Evolutionary conservation across 2,888 invertebrate species (phyloP).

Genomic region (Acholoe squamosa): DNA sequence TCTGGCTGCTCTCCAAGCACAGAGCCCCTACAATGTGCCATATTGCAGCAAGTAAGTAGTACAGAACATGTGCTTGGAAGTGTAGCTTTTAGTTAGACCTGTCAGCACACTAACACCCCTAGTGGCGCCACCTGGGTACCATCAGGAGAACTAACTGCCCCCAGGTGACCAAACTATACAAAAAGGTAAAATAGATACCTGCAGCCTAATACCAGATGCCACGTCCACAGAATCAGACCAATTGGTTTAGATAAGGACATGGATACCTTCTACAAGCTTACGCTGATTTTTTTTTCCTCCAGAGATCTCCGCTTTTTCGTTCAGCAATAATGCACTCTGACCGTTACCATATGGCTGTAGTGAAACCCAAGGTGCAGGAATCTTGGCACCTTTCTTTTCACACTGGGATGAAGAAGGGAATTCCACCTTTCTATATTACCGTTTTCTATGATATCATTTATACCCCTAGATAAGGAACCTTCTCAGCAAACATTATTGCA

Average conservation of each 20-base stretch:
- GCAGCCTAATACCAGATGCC: not conserved
- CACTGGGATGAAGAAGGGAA: too few relatives aligned
- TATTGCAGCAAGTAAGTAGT: not conserved
- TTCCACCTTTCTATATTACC: too few relatives aligned
- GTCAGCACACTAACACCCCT: slow-evolving; percentile 28
- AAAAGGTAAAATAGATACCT: slow-evolving; percentile 38
- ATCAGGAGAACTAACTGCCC: not conserved
- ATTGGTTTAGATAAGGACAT: not conserved
- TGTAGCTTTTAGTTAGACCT: not conserved
- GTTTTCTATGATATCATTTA: too few relatives aligned
- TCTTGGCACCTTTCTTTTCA: too few relatives aligned
- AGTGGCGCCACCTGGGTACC: slow-evolving; percentile 20
- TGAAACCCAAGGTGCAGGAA: too few relatives aligned
- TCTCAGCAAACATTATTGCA: too few relatives aligned
- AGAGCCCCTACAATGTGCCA: not conserved
- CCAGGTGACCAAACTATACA: slow-evolving; percentile 11
- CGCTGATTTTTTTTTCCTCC: too few relatives aligned
- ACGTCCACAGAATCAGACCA: not conserved
- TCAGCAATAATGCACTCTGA: too few relatives aligned
- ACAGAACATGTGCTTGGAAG: slow-evolving; percentile 17
- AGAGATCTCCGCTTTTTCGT: too few relatives aligned
- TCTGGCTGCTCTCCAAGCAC: not conserved
- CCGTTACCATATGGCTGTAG: too few relatives aligned
- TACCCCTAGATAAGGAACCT: too few relatives aligned
- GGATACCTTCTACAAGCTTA: not conserved